phyloP scores from a whole-genome alignment of 1,140 invertebrate genomes.

The Drosophila ogumai region DNA sequence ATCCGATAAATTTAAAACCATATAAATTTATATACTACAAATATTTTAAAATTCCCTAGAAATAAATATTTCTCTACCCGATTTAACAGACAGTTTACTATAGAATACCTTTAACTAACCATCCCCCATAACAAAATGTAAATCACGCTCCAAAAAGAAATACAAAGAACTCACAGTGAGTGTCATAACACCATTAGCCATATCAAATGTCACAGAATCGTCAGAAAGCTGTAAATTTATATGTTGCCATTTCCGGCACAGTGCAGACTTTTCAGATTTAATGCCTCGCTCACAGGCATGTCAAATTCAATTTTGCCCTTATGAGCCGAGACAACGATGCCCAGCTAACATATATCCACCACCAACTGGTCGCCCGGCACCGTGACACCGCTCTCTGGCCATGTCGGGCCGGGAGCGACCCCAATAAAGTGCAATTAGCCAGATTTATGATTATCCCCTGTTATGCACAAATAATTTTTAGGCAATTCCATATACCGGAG shows the following conservation, averaged over 20 bases:
- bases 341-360: constrained; percentile 19
- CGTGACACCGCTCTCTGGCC: constrained; percentile 21
- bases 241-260: constrained; percentile 53
- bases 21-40: background rate
- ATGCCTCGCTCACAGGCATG: constrained; percentile 71
- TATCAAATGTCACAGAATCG: constrained; percentile 64
- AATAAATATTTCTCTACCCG: background rate
- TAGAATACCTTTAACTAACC: background rate
- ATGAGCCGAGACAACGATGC: constrained; percentile 52
- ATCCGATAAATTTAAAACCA: background rate
- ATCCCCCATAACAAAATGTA: background rate
- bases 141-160: background rate
- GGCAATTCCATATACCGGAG: constrained; percentile 70
- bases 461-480: constrained; percentile 84
- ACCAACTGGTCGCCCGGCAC: constrained; percentile 35
- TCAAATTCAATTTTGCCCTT: constrained; percentile 79
- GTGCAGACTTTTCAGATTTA: constrained; percentile 64
- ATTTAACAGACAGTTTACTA: background rate
- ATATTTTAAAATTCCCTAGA: background rate
- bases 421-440: constrained; percentile 84
- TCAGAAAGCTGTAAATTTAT: constrained; percentile 73
- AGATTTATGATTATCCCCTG: constrained; percentile 85
- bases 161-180: constrained; percentile 17
- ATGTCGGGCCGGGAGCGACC: constrained; percentile 49
- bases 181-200: constrained; percentile 64